Evolutionary conservation across 2,113 vertebrate species (phyloP), one percentile per base, ranked within the genome.

Genomic region (Hippocampus guttulatus): DNA sequence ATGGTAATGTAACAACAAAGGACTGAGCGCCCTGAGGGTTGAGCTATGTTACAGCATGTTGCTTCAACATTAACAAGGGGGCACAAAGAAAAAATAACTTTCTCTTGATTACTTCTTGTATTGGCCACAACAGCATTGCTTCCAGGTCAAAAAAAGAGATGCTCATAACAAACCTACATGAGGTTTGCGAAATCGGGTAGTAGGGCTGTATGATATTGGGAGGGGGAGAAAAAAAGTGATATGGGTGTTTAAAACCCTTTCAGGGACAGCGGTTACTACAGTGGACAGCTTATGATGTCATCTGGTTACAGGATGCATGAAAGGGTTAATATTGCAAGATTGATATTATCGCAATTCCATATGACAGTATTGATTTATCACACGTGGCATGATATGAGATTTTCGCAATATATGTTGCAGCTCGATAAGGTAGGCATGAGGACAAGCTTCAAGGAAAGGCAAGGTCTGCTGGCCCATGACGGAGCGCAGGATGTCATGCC

Each of bases 1-100:
- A 88, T 88, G 87, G 72, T 87, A 85, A 87, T 89, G 74, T 87
- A 83, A 85, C 83, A 87, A 91, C 83, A 88, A 87, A 89, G 79
- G 76, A 74, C 68, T 33, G 75, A 72, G 71, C 69, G 78, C 84
- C 85, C 87, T 83, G 62, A 52, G 80, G 88, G 78, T 79, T 76
- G 74, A 84, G 80, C 85, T 76, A 58, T 74, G 80, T 75, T 75
- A 80, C 81, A 79, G 73, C 79, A 33, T 62, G 67, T 67, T 43
- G 67, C 76, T 80, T 69, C 68, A 70, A 55, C 67, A 73, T 30
- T 75, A 84, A 75, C 69, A 68, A 38, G 68, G 55, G 30, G 58
- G 45, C 21, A 23, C 3, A 54, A n/a, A 15, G 20, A 21, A 54
- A 54, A 27, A 27, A 27, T 27, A 27, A 1, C 25, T 27, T 27